These are phyloP conservation scores for Solenopsis invicta DNA, from an alignment of 1,140 invertebrate genomes.

Conservation along the genomic window DNA sequence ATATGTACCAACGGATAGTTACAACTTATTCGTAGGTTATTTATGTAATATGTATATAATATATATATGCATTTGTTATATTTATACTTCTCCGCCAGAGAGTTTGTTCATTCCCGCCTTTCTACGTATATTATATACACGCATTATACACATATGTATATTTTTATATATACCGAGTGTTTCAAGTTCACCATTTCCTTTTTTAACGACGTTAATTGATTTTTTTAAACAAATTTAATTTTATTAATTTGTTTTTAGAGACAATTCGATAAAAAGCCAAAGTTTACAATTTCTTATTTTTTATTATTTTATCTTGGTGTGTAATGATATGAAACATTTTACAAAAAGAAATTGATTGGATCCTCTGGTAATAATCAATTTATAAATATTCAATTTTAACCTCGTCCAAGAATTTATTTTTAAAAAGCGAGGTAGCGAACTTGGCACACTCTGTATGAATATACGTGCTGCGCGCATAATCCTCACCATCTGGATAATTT, in stretches of 20 bases:
- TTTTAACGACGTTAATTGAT: not conserved
- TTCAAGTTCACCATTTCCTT: conserved; percentile 6
- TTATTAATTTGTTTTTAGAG: conserved; percentile 1
- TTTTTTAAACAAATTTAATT: conserved; percentile 1
- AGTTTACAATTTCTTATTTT: not conserved
- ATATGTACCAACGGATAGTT: conserved; percentile 82
- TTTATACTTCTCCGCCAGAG: conserved; percentile 59
- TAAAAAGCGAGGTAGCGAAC: conserved; percentile 6
- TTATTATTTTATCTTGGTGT: not conserved
- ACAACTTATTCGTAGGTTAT: conserved; percentile 64
- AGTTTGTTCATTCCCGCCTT: conserved; percentile 38
- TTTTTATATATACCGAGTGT: conserved; percentile 45
- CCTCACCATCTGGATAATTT: conserved; percentile 21
- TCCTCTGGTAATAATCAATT: not conserved
- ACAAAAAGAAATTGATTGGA: not conserved
- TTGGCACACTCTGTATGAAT: conserved; percentile 48
- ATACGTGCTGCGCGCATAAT: conserved; percentile 29
- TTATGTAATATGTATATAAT: conserved; percentile 72
- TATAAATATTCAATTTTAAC: conserved; percentile 18
- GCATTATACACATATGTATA: conserved; percentile 17
- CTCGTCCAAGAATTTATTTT: not conserved
- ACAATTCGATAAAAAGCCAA: not conserved
- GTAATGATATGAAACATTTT: conserved; percentile 14
- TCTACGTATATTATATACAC: conserved; percentile 46
- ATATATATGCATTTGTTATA: conserved; percentile 67